Conservation (phyloP, 2,888 invertebrate species). For the Drosophila mettleri region DNA sequence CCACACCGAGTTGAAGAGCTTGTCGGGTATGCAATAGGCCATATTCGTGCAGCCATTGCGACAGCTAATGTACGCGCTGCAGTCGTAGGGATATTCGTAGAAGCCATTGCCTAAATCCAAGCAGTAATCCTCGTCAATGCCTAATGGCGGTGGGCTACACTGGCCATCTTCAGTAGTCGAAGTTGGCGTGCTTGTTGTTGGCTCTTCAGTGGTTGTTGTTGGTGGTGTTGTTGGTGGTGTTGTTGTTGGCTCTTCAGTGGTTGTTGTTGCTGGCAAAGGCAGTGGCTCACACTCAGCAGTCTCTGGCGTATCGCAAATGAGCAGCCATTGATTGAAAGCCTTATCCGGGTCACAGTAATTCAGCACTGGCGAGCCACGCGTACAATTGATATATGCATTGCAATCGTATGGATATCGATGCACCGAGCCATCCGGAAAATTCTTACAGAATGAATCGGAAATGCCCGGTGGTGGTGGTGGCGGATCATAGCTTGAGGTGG, state of each 20-base stretch:
- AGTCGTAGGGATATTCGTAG: conserved; percentile 66
- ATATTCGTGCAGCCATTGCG: conserved; percentile 58
- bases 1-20: conserved; percentile 58
- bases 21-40: conserved; percentile 59
- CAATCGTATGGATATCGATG: conserved; percentile 70
- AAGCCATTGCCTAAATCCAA: conserved; percentile 49
- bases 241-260: conserved; percentile 19
- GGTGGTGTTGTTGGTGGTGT: conserved; percentile 8
- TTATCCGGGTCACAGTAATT: conserved; percentile 64
- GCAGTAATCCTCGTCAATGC: conserved; percentile 49
- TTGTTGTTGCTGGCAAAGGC: conserved; percentile 49
- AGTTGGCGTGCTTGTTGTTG: conserved; percentile 6
- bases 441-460: conserved; percentile 43
- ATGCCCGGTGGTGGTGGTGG: conserved; percentile 50
- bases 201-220: background rate
- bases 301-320: conserved; percentile 76
- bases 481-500: conserved; percentile 48
- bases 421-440: conserved; percentile 32
- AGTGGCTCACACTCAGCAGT: conserved; percentile 57
- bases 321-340: conserved; percentile 57
- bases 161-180: conserved; percentile 36
- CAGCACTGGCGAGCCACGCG: conserved; percentile 57
- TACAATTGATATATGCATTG: conserved; percentile 75
- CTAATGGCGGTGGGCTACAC: conserved; percentile 47
- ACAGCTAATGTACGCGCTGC: conserved; percentile 63